Base-by-base conservation (phyloP, 1,140 invertebrate species). In the Tetranychus cinnabarinus region DNA sequence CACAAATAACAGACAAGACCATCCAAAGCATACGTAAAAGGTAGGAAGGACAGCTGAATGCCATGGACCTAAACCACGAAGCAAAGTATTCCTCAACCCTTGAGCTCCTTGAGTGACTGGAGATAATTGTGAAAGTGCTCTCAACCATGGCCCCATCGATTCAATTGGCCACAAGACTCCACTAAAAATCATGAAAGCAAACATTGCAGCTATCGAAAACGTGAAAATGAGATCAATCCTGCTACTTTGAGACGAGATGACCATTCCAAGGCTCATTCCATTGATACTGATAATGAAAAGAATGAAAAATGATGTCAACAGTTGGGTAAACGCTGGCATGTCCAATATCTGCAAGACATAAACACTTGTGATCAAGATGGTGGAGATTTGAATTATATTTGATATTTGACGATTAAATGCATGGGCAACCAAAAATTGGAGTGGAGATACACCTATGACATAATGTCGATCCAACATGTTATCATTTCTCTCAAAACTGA, bases 221-320 rank as follows among this genome's bases (percentile, higher is more conserved):
- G 56, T 34, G 15, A 34, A 15, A n/a, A 36, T n/a, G 10, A 36
- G 7, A 7, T 39, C 35, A 23, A 57, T 31, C 13, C 34, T 2
- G 13, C 35, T 36, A 0, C 13, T 45, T 3, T 82, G 72, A 46
- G 82, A 83, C 0, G 88, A 86, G 23, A 91, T 86, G 0, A 90
- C 82, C 68, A 92, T 86, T 66, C 88, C 84, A 68, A 90, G 88
- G 63, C 83, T 85, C 89, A 93, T 95, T 66, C 89, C 90, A 70
- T 87, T 88, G 1, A 91, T 71, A 7, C 87, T 88, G 60, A 76
- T 77, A 0, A 82, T 74, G 1, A 90, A 74, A 36, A 57, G 56
- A 13, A 57, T 36, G 56, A 57, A 23, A 13, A 57, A 45, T n/a
- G 35, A 15, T 36, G 35, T 45, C 31, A 36, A 35, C 13, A 57